Evolutionary conservation across 2,113 vertebrate genomes (phyloP).

Genomic region (Donacobius atricapilla): DNA sequence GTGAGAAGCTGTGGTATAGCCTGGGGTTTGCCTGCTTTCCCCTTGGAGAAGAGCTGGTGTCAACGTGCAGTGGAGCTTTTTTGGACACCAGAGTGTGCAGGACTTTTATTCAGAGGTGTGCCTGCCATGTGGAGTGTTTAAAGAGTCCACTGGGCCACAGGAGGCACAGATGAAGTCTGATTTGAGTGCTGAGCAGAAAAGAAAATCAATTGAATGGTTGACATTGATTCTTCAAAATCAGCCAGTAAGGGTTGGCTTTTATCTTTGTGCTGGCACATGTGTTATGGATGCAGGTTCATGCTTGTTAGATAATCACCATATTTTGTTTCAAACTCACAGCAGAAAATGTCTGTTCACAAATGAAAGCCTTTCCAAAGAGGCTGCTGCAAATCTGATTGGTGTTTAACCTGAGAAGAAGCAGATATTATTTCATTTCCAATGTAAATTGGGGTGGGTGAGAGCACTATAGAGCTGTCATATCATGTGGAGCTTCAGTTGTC

Average conservation of each 20-base stretch:
- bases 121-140: background rate
- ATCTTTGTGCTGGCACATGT: background rate
- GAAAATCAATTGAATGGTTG: background rate
- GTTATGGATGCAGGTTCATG: conserved; percentile 5
- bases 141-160: background rate
- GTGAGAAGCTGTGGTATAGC: background rate
- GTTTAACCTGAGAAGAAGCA: background rate
- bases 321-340: background rate
- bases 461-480: background rate
- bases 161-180: background rate
- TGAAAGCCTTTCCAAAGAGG: background rate
- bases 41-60: background rate
- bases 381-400: background rate
- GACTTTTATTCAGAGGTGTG: background rate
- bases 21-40: background rate
- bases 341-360: conserved; percentile 4
- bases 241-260: background rate
- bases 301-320: background rate
- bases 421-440: background rate
- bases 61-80: fast-evolving
- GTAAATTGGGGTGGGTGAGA: background rate
- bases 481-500: background rate
- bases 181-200: background rate
- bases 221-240: conserved; percentile 10
- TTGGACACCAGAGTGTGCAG: background rate